Conservation (phyloP, 2,797 vertebrate species). For the Chaetodon trifasciatus region DNA sequence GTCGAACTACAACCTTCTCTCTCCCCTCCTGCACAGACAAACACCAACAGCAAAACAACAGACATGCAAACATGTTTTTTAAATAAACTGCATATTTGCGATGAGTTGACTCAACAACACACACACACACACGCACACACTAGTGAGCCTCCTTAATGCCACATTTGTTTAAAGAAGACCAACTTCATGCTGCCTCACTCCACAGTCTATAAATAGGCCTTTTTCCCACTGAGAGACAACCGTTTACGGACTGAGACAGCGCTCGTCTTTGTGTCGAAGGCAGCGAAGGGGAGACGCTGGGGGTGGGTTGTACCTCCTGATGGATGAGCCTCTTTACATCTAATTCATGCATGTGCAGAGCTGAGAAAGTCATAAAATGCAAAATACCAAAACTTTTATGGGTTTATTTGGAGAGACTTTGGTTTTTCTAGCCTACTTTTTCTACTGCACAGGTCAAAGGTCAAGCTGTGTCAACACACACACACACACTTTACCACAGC, state of each 20-base stretch:
- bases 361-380: background rate
- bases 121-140: conserved; percentile 10
- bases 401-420: no score
- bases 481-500: no score
- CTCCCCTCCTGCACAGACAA: background rate
- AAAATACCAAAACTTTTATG: no score
- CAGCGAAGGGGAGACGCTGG: background rate
- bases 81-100: background rate
- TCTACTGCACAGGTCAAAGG: no score
- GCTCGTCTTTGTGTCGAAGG: conserved; percentile 46
- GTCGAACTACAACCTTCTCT: no score
- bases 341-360: background rate
- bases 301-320: conserved; percentile 49
- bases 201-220: conserved; percentile 47
- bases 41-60: background rate
- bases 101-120: background rate
- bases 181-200: conserved; percentile 56
- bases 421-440: no score
- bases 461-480: no score
- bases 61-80: background rate
- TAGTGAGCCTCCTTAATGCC: conserved; percentile 42
- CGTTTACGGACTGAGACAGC: conserved; percentile 24
- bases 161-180: conserved; percentile 58
- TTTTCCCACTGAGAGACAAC: conserved; percentile 34
- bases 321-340: conserved; percentile 48